phyloP scores from a whole-genome alignment of 2,113 vertebrate species.

The Apodemus speciosus region DNA sequence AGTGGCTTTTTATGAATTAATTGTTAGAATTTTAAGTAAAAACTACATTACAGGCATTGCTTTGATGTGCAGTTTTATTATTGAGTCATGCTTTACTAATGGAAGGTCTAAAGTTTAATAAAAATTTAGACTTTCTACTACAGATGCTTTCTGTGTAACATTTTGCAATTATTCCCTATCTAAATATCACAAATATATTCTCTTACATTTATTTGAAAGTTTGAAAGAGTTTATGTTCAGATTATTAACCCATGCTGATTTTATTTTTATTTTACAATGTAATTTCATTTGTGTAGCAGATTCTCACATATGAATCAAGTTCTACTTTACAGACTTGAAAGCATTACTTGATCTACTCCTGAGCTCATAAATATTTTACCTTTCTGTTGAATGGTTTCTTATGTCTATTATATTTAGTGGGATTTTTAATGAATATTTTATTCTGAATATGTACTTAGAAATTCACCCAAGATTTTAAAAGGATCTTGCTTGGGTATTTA shows the following conservation, averaged over 20 bases:
- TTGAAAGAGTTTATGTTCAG: background rate
- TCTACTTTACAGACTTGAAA: background rate
- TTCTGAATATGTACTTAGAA: background rate
- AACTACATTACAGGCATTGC: background rate
- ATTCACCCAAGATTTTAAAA: too few relatives aligned
- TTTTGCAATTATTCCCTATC: background rate
- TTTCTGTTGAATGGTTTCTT: background rate
- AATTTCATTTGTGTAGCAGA: background rate
- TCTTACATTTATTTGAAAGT: background rate
- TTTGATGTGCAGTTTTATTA: background rate
- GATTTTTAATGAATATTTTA: background rate
- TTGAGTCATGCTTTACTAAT: background rate
- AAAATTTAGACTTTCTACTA: background rate
- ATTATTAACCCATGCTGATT: background rate
- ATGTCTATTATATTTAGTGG: background rate
- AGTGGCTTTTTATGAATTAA: background rate
- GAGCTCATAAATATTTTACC: background rate
- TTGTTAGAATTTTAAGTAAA: background rate
- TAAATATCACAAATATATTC: background rate
- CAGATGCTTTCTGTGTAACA: background rate
- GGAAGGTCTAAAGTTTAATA: background rate
- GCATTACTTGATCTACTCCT: background rate
- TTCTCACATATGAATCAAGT: background rate
- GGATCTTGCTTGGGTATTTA: too few relatives aligned
- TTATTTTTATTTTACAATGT: background rate